Conservation (phyloP, 2,888 invertebrate genomes). For the Drosophila phalerata region DNA sequence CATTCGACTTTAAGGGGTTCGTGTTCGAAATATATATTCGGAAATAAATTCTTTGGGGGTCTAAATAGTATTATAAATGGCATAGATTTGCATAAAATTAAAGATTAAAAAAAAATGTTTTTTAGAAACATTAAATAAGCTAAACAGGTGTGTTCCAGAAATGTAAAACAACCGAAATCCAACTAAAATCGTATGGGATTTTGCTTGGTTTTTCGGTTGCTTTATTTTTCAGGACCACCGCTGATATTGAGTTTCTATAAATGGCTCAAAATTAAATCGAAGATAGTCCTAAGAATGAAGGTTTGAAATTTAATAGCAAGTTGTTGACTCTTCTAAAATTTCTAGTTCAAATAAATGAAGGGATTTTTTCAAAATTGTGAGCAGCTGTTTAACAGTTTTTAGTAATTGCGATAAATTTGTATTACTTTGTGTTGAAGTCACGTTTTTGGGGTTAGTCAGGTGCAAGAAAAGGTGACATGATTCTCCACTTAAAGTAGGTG, state of each 20-base stretch:
- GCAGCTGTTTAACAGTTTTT: constrained; percentile 14
- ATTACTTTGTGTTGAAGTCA: constrained; percentile 26
- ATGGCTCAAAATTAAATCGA: no score
- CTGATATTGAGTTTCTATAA: no score
- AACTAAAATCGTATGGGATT: no score
- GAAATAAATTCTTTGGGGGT: neutral
- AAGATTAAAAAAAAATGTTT: no score
- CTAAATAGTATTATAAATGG: neutral
- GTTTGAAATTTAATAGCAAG: no score
- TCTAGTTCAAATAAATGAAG: neutral
- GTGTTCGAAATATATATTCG: constrained; percentile 4
- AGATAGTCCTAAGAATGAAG: no score
- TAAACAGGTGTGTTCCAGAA: no score
- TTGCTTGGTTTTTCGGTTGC: no score
- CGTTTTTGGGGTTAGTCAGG: constrained; percentile 42
- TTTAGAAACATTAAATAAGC: no score
- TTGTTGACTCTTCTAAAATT: neutral
- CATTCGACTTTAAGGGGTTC: neutral
- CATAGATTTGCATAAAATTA: constrained; percentile 11
- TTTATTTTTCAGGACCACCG: no score
- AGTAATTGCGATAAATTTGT: constrained; percentile 19
- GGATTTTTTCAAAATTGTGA: neutral
- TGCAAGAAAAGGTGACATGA: constrained; percentile 62
- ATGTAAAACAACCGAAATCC: no score
- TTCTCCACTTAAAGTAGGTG: constrained; percentile 25